These are phyloP conservation scores for Adela reaumurella DNA, from an alignment of 2,888 invertebrate species.

Conservation along the genomic window DNA sequence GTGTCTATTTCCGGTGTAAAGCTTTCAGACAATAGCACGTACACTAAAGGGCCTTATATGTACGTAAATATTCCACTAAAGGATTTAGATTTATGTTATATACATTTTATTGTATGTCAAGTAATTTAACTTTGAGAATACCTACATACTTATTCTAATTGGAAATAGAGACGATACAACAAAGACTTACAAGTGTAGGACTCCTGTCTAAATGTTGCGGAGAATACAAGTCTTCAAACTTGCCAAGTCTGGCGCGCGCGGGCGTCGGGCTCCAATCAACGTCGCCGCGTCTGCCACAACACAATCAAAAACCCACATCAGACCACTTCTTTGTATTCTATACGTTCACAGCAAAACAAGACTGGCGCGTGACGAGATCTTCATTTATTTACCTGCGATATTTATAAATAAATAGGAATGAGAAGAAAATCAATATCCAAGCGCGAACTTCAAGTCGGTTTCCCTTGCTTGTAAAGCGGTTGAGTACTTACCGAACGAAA, in stretches of 20 bases:
- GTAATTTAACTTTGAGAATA: too few relatives aligned
- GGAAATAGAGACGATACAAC: not conserved
- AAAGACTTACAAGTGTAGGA: slow-evolving; percentile 36
- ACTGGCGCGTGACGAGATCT: slow-evolving; percentile 8
- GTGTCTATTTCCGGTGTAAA: slow-evolving; percentile 18
- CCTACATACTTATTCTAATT: too few relatives aligned
- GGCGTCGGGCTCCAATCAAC: slow-evolving; percentile 22
- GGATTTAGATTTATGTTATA: too few relatives aligned
- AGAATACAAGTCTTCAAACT: slow-evolving; percentile 44
- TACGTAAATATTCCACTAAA: too few relatives aligned
- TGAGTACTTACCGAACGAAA: not conserved
- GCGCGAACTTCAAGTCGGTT: slow-evolving; percentile 24
- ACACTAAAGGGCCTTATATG: too few relatives aligned
- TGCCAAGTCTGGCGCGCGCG: slow-evolving; percentile 36
- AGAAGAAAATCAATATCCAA: slow-evolving; percentile 51
- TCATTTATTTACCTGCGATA: slow-evolving; percentile 51
- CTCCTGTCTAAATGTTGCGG: slow-evolving; percentile 48
- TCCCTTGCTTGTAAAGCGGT: not conserved
- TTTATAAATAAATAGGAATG: slow-evolving; percentile 42
- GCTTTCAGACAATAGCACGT: not conserved
- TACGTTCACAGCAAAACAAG: not conserved
- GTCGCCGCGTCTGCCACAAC: slow-evolving; percentile 21
- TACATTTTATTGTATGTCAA: too few relatives aligned
- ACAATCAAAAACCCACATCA: slow-evolving; percentile 17
- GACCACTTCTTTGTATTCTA: slow-evolving; percentile 8